Conservation (phyloP, 2,113 vertebrate genomes). For the Prochilodus magdalenae region DNA sequence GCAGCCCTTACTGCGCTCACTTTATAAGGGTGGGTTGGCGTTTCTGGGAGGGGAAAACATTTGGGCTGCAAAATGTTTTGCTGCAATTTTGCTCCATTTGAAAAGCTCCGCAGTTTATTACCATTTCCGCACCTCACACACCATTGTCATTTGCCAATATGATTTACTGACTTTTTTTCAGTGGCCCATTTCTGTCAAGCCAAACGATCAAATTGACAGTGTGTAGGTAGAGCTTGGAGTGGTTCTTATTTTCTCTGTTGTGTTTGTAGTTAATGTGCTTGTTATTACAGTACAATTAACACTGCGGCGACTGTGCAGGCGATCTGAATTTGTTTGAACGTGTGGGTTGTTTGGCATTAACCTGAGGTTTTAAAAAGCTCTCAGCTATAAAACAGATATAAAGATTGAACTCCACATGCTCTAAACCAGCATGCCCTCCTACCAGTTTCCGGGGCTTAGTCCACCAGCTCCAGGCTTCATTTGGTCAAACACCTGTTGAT, state of each 20-base stretch:
- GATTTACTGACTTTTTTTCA: neutral
- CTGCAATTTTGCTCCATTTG: constrained; percentile 11
- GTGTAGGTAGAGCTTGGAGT: neutral
- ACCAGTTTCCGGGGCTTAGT: constrained; percentile 50
- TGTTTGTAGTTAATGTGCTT: neutral
- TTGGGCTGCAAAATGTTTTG: constrained; percentile 16
- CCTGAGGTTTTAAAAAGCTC: constrained; percentile 40
- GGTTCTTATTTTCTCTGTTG: neutral
- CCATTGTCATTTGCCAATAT: constrained; percentile 5
- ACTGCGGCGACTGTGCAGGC: neutral
- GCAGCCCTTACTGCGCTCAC: neutral
- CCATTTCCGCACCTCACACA: neutral
- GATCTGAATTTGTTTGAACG: neutral
- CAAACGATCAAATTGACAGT: constrained; percentile 2
- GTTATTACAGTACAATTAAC: neutral
- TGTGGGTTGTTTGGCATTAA: constrained; percentile 46
- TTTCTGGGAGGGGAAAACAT: neutral
- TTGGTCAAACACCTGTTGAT: constrained; percentile 43
- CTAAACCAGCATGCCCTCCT: constrained; percentile 54
- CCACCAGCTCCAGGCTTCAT: constrained; percentile 53
- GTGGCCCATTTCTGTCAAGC: neutral
- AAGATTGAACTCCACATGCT: constrained; percentile 41
- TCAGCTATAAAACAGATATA: constrained; percentile 44
- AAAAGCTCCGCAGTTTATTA: neutral
- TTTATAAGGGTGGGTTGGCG: no score